Evolutionary conservation across 2,888 invertebrate genomes (phyloP).

Genomic region (Eristalinus aeneus): DNA sequence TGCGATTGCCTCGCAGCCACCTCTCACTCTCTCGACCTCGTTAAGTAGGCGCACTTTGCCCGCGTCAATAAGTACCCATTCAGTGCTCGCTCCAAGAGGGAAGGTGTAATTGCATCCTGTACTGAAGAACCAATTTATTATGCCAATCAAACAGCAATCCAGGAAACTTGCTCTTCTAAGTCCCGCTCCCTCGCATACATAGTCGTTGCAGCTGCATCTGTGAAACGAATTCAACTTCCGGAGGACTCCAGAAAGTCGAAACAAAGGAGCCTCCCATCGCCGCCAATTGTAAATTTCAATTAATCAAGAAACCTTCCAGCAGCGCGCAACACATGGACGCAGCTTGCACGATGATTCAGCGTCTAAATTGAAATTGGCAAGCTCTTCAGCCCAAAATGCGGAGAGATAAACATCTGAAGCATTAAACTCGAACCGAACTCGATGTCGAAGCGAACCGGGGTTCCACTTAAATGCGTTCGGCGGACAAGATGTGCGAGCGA

Average conservation of each 20-base stretch:
- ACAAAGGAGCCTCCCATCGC: neutral
- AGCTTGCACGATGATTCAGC: conserved; percentile 34
- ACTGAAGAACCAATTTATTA: conserved; percentile 12
- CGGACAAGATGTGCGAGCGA: neutral
- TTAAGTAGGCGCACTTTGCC: neutral
- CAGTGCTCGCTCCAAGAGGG: neutral
- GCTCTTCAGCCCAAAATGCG: conserved; percentile 20
- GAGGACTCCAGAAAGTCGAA: neutral
- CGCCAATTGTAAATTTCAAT: conserved; percentile 38
- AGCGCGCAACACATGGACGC: neutral
- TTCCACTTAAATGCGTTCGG: conserved; percentile 42
- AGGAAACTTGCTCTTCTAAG: conserved; percentile 39
- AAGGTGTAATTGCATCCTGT: conserved; percentile 14
- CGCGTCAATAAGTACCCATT: neutral
- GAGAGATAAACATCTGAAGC: conserved; percentile 31
- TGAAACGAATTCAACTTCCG: conserved; percentile 9
- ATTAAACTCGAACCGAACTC: neutral
- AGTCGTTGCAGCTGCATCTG: neutral
- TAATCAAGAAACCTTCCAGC: conserved; percentile 10
- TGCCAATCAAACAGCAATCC: conserved; percentile 19
- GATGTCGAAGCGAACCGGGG: neutral
- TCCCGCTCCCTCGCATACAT: neutral
- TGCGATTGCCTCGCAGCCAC: neutral
- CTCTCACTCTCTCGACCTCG: neutral
- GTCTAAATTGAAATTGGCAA: conserved; percentile 43